phyloP scores from a whole-genome alignment of 2,888 invertebrate genomes.

The Drosophila acutilabella region DNA sequence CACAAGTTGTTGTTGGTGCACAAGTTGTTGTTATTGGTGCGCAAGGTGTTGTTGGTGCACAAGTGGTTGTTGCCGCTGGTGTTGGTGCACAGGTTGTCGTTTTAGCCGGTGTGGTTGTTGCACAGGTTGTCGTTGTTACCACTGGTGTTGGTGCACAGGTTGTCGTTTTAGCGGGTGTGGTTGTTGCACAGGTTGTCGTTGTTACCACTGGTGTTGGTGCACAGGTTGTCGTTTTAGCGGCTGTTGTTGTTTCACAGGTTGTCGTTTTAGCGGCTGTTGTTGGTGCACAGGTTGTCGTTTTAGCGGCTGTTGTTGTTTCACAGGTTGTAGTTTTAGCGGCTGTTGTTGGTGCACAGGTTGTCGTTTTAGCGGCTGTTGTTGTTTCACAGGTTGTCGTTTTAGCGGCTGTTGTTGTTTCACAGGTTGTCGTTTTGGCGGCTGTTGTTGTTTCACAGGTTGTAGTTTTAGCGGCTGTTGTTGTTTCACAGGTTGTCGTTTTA shows the following conservation, averaged over 20 bases:
- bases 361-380: neutral
- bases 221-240: neutral
- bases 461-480: neutral
- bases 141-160: slow-evolving; percentile 24
- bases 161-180: slow-evolving; percentile 28
- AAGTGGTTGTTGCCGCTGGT: slow-evolving; percentile 25
- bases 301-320: neutral
- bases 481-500: slow-evolving; percentile 5
- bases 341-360: slow-evolving; percentile 5
- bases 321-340: slow-evolving; percentile 10
- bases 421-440: slow-evolving; percentile 18
- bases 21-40: slow-evolving; percentile 24
- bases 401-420: slow-evolving; percentile 15
- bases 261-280: neutral
- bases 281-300: slow-evolving; percentile 16
- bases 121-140: slow-evolving; percentile 15
- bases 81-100: slow-evolving; percentile 27
- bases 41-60: slow-evolving; percentile 29
- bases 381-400: slow-evolving; percentile 16
- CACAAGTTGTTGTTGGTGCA: slow-evolving; percentile 23
- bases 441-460: slow-evolving; percentile 9
- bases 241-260: slow-evolving; percentile 9
- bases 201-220: slow-evolving; percentile 5
- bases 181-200: neutral
- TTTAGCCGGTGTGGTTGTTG: neutral